A percentile compares a stretch with the other conserved stretches of the same genome.
phyloP scores from a whole-genome alignment of 2,888 invertebrate species.

The Drosophila sordidapex region DNA sequence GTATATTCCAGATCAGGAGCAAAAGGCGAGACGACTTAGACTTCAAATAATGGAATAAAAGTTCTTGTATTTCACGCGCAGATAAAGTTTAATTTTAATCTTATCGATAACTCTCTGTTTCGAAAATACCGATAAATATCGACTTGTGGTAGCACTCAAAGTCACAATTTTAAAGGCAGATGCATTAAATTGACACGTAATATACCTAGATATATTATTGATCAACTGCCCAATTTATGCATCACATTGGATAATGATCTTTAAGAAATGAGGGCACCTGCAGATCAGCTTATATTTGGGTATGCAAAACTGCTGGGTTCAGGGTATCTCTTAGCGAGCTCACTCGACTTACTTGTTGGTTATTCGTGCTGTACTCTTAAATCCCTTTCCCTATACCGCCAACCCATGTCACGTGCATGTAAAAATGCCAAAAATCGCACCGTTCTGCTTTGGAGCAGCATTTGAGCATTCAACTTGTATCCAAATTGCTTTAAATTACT shows the following conservation, averaged over 20 bases:
- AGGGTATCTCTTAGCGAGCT: not conserved
- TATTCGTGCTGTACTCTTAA: not conserved
- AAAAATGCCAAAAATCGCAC: not conserved
- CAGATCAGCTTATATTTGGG: not conserved
- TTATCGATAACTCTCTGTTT: not conserved
- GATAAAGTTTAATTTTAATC: too few species aligned
- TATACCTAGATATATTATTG: not conserved
- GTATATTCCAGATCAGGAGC: too few species aligned
- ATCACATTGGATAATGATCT: not conserved
- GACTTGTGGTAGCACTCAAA: not conserved
- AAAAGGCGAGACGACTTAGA: too few species aligned
- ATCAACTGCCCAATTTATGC: not conserved
- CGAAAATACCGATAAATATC: not conserved
- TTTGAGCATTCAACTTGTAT: not conserved
- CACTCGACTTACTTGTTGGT: not conserved
- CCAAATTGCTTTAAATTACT: not conserved
- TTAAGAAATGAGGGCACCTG: not conserved
- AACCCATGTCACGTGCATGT: not conserved
- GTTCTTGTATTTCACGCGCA: too few species aligned
- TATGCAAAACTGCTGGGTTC: not conserved
- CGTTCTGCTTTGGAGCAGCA: not conserved
- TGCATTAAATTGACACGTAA: not conserved
- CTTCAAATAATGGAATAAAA: too few species aligned
- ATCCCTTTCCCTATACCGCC: not conserved
- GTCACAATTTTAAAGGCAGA: not conserved